Evolutionary conservation across 2,113 vertebrate species (phyloP).

Genomic region (Ophthalmolycus amberensis): DNA sequence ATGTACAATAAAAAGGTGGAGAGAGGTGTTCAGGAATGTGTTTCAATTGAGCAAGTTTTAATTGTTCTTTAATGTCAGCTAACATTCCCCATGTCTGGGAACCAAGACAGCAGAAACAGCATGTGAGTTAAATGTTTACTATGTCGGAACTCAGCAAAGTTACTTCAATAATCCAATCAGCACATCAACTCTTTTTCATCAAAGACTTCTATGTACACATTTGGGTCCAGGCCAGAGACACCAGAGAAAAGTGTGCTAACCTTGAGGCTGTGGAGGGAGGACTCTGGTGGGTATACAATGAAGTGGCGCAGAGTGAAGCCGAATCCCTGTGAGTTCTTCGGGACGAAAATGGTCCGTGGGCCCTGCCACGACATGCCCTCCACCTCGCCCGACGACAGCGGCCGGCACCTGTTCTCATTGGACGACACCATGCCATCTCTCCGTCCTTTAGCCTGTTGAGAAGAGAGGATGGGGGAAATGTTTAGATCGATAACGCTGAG

Average conservation of each 20-base stretch:
- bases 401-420: constrained; percentile 78
- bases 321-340: constrained; percentile 91
- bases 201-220: neutral
- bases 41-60: neutral
- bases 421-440: constrained; percentile 86
- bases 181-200: neutral
- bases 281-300: constrained; percentile 96
- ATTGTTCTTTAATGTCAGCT: too few relatives aligned
- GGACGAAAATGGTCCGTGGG: constrained; percentile 87
- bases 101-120: neutral
- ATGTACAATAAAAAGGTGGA: too few relatives aligned
- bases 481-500: neutral
- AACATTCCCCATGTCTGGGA: neutral
- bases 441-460: constrained; percentile 78
- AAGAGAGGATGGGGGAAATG: constrained; percentile 9
- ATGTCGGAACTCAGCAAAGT: neutral
- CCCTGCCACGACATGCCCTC: constrained; percentile 85
- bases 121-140: neutral
- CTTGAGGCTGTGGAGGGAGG: constrained; percentile 86
- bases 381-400: constrained; percentile 68
- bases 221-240: neutral
- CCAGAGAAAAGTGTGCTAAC: constrained; percentile 68
- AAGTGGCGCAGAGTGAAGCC: constrained; percentile 98
- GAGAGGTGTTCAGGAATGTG: too few relatives aligned
- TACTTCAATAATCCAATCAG: neutral